A percentile compares a stretch with the other conserved stretches of the same genome.
Evolutionary conservation across 2,797 vertebrate genomes (phyloP).

Genomic region (Rhadinocentrus ornatus): DNA sequence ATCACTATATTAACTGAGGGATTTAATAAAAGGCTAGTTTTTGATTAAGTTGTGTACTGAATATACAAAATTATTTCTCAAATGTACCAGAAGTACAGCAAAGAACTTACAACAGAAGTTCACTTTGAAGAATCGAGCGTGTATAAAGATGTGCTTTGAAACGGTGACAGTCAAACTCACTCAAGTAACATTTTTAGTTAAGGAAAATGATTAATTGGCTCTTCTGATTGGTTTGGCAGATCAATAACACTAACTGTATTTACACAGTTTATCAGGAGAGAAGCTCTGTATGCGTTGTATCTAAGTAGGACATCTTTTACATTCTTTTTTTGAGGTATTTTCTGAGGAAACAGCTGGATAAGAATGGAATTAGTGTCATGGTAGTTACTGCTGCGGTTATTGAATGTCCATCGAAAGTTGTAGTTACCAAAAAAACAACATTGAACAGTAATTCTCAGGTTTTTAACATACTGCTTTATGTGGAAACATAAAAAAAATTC

Average conservation of each 20-base stretch:
- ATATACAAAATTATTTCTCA: neutral
- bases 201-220: neutral
- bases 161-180: neutral
- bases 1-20: neutral
- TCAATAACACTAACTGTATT: slow-evolving; percentile 8
- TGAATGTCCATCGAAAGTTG: neutral
- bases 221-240: neutral
- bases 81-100: neutral
- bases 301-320: neutral
- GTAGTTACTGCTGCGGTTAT: neutral
- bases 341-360: neutral
- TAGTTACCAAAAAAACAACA: neutral
- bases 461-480: neutral
- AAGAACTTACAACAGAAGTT: neutral
- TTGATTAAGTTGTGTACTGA: neutral
- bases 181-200: neutral
- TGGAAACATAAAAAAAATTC: no score
- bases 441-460: no score
- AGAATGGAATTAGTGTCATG: neutral
- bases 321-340: neutral
- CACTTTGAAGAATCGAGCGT: neutral
- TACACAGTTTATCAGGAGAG: neutral
- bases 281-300: neutral
- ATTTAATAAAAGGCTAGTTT: neutral
- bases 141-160: neutral